These are phyloP conservation scores for Dorcus parallelipipedus DNA, from an alignment of 2,888 invertebrate genomes.

Conservation along the genomic window DNA sequence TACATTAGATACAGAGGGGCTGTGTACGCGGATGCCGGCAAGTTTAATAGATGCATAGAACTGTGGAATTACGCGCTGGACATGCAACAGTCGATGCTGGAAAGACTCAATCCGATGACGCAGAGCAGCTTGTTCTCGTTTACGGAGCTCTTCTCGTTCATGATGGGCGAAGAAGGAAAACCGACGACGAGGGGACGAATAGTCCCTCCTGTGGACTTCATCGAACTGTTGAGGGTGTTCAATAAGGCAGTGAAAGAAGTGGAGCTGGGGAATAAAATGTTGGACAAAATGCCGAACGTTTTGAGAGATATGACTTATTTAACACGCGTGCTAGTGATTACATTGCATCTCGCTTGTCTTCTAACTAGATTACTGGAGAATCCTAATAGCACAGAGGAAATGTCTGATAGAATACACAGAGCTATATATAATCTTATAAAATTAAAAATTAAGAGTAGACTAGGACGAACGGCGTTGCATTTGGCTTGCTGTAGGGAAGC, in stretches of 20 bases:
- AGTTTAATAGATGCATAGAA: conserved; percentile 87
- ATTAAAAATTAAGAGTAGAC: conserved; percentile 59
- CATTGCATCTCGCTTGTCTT: conserved; percentile 78
- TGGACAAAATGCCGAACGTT: conserved; percentile 58
- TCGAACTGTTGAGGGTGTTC: conserved; percentile 80
- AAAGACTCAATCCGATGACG: conserved; percentile 91
- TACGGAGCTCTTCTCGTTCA: conserved; percentile 91
- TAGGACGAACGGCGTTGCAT: conserved; percentile 72
- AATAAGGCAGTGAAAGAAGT: conserved; percentile 65
- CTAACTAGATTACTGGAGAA: conserved; percentile 62
- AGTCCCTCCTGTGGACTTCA: conserved; percentile 76
- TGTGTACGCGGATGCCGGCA: conserved; percentile 88
- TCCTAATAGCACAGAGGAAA: conserved; percentile 34
- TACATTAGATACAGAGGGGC: conserved; percentile 76
- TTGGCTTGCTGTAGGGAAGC: conserved; percentile 80
- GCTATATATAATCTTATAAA: conserved; percentile 76
- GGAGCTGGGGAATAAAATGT: conserved; percentile 56
- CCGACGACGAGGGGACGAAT: conserved; percentile 59
- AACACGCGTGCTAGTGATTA: conserved; percentile 81
- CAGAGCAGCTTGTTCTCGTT: conserved; percentile 92
- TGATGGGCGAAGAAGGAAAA: conserved; percentile 83
- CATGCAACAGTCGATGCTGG: conserved; percentile 91
- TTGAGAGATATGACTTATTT: conserved; percentile 75
- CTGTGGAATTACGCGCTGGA: conserved; percentile 96
- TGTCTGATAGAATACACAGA: conserved; percentile 62